A percentile compares a stretch with the other conserved stretches of the same genome.
These are phyloP conservation scores for Mactra quadrangularis DNA, from an alignment of 1,140 invertebrate genomes.

Conservation along the genomic window DNA sequence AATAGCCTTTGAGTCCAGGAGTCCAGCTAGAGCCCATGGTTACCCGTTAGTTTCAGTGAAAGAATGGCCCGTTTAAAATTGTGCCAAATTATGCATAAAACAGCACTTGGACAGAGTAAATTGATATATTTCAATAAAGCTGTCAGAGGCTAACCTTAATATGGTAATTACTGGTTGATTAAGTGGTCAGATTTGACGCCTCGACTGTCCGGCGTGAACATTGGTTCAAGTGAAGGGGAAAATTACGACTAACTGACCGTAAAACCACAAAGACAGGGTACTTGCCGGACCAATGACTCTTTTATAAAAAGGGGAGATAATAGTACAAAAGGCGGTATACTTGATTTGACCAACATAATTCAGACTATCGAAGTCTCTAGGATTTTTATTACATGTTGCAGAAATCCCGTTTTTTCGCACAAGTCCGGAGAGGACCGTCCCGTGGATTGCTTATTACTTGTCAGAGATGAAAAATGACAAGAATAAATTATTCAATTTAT, in stretches of 20 bases:
- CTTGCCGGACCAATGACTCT: conserved; percentile 34
- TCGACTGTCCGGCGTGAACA: conserved; percentile 41
- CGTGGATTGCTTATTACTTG: no score
- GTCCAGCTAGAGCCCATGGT: no score
- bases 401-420: background rate
- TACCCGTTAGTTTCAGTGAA: conserved; percentile 8
- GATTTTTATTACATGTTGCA: conserved; percentile 29
- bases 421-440: no score
- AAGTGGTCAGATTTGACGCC: conserved; percentile 63
- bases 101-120: conserved; percentile 40
- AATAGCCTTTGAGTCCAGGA: no score
- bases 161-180: conserved; percentile 61
- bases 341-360: conserved; percentile 54
- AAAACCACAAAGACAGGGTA: conserved; percentile 56
- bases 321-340: conserved; percentile 18
- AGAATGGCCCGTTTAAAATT: no score
- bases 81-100: conserved; percentile 62
- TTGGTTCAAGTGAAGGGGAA: conserved; percentile 53
- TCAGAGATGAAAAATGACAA: no score
- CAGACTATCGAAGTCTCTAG: conserved; percentile 9
- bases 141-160: conserved; percentile 52
- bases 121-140: conserved; percentile 64
- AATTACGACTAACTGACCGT: conserved; percentile 60
- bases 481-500: no score
- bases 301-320: conserved; percentile 60